Evolutionary conservation across 1,140 invertebrate species (phyloP).

Genomic region (Dendroctonus ponderosae): DNA sequence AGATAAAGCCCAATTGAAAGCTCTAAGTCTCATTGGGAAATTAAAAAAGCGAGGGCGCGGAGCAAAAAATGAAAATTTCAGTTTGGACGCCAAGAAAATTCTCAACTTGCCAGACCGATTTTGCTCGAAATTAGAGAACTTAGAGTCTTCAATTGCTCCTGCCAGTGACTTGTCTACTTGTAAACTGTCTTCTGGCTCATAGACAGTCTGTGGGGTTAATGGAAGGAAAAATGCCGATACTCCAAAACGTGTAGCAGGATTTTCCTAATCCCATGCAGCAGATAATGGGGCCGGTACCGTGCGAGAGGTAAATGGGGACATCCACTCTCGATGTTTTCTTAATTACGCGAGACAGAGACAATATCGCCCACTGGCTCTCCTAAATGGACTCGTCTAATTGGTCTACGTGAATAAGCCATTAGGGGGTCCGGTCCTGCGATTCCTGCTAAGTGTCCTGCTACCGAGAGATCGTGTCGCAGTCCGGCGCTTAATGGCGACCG

Average conservation of each 20-base stretch:
- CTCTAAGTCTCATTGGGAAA: too few species aligned
- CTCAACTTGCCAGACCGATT: too few species aligned
- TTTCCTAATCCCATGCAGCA: too few species aligned
- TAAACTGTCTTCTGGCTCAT: neutral
- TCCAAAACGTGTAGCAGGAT: neutral
- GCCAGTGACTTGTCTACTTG: neutral
- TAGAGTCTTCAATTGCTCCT: neutral
- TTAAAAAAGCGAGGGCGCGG: too few species aligned
- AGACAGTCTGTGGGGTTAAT: neutral
- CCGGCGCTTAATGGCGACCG: conserved; percentile 33
- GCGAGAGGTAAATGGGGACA: conserved; percentile 3
- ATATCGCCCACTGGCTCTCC: conserved; percentile 30
- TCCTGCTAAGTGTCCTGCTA: conserved; percentile 33
- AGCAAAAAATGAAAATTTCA: too few species aligned
- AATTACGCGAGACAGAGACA: conserved; percentile 23
- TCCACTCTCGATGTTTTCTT: conserved; percentile 27
- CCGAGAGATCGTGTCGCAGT: conserved; percentile 34
- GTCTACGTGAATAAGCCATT: conserved; percentile 36
- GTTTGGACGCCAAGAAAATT: too few species aligned
- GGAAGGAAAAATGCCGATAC: neutral
- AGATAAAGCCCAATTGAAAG: too few species aligned
- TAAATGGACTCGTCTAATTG: conserved; percentile 34
- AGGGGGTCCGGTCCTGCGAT: conserved; percentile 28
- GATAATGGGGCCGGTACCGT: neutral
- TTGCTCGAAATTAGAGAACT: neutral